phyloP scores from a whole-genome alignment of 1,140 invertebrate species.

The Zaprionus nigranus region DNA sequence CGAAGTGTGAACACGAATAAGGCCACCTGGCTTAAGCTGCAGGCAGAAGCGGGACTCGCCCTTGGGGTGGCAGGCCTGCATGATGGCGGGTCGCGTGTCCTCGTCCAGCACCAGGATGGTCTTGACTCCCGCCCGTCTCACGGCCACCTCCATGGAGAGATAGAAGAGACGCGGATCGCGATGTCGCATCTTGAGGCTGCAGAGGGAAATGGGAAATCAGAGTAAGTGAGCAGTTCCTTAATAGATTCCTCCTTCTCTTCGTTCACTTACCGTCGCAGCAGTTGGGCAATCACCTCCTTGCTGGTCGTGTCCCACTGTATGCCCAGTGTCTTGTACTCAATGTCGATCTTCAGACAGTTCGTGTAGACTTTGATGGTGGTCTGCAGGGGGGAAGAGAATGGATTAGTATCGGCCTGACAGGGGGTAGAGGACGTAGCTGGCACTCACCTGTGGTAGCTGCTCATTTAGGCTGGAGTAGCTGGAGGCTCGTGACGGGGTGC shows the following conservation, averaged over 20 bases:
- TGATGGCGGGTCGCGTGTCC: slow-evolving; percentile 93
- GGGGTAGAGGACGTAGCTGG: too few relatives aligned
- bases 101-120: slow-evolving; percentile 94
- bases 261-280: slow-evolving; percentile 91
- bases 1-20: slow-evolving; percentile 96
- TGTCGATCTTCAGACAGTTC: slow-evolving; percentile 93
- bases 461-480: slow-evolving; percentile 88
- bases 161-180: slow-evolving; percentile 96
- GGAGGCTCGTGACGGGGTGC: slow-evolving; percentile 85
- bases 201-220: not conserved
- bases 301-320: slow-evolving; percentile 94
- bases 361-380: slow-evolving; percentile 96
- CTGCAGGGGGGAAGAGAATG: slow-evolving; percentile 85
- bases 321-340: slow-evolving; percentile 96
- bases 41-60: slow-evolving; percentile 96
- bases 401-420: not conserved
- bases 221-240: too few relatives aligned
- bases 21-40: slow-evolving; percentile 92
- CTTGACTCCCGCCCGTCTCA: slow-evolving; percentile 91
- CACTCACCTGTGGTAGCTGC: slow-evolving; percentile 85
- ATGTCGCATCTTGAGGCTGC: slow-evolving; percentile 90
- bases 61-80: slow-evolving; percentile 95
- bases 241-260: not conserved
- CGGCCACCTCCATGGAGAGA: slow-evolving; percentile 96
- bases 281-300: slow-evolving; percentile 92